Evolutionary conservation across 2,113 vertebrate species (phyloP), one percentile per base, ranked within the genome.

Genomic region (Microcebus jonahi): DNA sequence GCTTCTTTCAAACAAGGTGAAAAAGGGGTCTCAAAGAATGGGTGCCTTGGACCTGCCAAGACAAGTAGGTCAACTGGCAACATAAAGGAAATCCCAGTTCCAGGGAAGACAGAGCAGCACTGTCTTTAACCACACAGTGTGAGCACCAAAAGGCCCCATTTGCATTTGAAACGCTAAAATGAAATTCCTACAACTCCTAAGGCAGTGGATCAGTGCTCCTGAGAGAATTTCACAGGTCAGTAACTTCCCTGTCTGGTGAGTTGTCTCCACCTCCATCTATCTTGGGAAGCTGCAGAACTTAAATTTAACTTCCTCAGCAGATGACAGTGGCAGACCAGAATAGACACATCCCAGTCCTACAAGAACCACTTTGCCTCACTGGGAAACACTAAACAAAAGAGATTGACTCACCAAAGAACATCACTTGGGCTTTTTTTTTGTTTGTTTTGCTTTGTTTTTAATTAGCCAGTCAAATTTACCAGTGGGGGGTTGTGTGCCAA

Each of bases 221-320:
- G 10, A 63, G 75, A 80, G 65, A 83, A n/a, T 48, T 81, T 80
- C 80, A 42, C 70, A 80, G 65, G 50, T 50, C 8, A 75, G 63
- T 76, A 90, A 96, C 70, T 84, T 96, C 88, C 88, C 83, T 34
- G 68, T 92, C 68, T 93, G 73, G 61, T 65, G 36, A 65, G 3
- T 57, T 55, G 57, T 83, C 57, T 87, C 90, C 68, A 29, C 45
- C 76, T 80, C 53, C 53, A n/a, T 75, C 83, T 80, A 3, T 93
- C 87, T n/a, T 67, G 87, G 94, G 94, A 97, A 96, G 67, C 92
- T 92, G 42, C n/a, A 83, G 88, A 57, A 45, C 79, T 70, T 67
- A 29, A 55, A 29, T 70, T 96, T 93, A 91, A 90, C 76, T 90
- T 97, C 90, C 68, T 94, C 87, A 87, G 87, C 79, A 83, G 79